Base-by-base conservation (phyloP, 2,113 vertebrate species). In the Poicephalus meyeri region DNA sequence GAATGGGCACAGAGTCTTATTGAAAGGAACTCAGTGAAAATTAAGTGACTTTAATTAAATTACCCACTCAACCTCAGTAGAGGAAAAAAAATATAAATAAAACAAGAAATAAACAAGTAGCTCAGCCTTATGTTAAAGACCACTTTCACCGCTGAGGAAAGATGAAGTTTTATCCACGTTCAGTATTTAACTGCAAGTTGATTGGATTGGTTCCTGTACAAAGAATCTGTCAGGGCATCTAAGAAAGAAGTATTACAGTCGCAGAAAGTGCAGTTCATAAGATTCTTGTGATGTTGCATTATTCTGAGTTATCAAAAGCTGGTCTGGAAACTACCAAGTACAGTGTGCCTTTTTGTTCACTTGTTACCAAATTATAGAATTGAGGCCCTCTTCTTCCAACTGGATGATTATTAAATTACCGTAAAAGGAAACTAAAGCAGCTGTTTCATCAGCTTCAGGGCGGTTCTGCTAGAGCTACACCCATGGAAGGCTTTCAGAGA, bases 401-500 rank as follows among this genome's bases (percentile, higher is more conserved):
- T 47, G 88, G 65, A 79, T 91, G 80, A 84, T 94, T 93, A 89
- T 83, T 87, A 80, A 91, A 88, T 88, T 78, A 73, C 92, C 90
- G 82, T 96, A 96, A 91, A 94, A 93, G 70, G 72, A 81, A 95
- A 89, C 86, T 87, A 81, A 96, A 97, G 91, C 96, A 96, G 88
- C 91, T 96, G 93, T 94, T 96, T 91, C 86, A 84, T 91, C 86
- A 84, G 95, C 95, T 95, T 93, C 88, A 92, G 92, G 88, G 93
- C 80, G 95, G n/a, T 86, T 71, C 73, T 88, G 91, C 81, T 81
- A 58, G 82, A n/a, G 64, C 60, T 97, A 89, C 69, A 97, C 90
- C 90, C 87, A 69, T 93, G 90, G 93, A 94, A 97, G 86, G 47
- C 80, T 97, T 97, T 97, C 91, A 95, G 95, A 97, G 89, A 93